phyloP scores from a whole-genome alignment of 2,797 vertebrate genomes.

The Craterocephalus amniculus region DNA sequence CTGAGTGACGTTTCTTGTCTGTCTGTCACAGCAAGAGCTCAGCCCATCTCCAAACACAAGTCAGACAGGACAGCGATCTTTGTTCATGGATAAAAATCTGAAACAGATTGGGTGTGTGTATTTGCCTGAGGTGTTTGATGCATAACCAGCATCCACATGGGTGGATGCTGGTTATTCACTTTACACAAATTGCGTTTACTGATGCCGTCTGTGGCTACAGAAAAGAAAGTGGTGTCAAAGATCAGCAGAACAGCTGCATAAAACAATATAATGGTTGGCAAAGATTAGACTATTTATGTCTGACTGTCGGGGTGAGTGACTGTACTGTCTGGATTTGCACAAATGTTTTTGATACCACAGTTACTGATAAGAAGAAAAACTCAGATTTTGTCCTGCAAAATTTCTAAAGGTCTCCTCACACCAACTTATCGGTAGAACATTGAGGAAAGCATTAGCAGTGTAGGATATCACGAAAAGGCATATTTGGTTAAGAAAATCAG shows the following conservation, averaged over 20 bases:
- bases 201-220: constrained; percentile 43
- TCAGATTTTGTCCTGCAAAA: background rate
- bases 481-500: constrained; percentile 17
- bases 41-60: constrained; percentile 40
- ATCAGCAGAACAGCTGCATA: constrained; percentile 22
- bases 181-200: constrained; percentile 41
- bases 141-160: constrained; percentile 48
- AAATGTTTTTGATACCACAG: background rate
- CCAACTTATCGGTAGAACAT: constrained; percentile 21
- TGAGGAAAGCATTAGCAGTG: constrained; percentile 37
- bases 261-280: constrained; percentile 27
- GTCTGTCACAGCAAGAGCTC: constrained; percentile 35
- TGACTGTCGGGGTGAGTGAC: constrained; percentile 18
- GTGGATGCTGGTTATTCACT: constrained; percentile 46
- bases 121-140: constrained; percentile 60
- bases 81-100: constrained; percentile 37
- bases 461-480: constrained; percentile 17
- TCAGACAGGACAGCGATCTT: constrained; percentile 23
- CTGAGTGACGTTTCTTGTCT: constrained; percentile 51
- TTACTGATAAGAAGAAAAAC: background rate
- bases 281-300: constrained; percentile 10
- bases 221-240: constrained; percentile 1
- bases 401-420: constrained; percentile 1
- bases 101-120: constrained; percentile 47
- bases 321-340: constrained; percentile 15